These are phyloP conservation scores for Chlorodrepanis virens DNA, from an alignment of 2,113 vertebrate species.

Conservation along the genomic window DNA sequence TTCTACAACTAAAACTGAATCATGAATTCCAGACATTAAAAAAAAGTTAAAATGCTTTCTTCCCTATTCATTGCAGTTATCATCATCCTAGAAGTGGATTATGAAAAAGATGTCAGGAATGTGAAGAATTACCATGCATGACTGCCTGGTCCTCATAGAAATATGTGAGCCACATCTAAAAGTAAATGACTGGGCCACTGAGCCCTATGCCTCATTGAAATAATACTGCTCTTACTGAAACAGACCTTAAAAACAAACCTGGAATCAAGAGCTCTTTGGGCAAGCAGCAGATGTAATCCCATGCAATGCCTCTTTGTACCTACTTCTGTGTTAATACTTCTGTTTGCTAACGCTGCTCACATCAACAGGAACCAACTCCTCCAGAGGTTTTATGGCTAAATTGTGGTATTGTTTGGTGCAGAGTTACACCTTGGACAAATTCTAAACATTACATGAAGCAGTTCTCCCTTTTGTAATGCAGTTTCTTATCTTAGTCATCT, in stretches of 20 bases:
- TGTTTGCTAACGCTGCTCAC: background rate
- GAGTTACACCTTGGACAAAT: background rate
- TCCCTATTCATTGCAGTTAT: background rate
- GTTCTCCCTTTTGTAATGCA: background rate
- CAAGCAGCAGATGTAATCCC: background rate
- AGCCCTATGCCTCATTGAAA: background rate
- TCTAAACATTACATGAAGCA: background rate
- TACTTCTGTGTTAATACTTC: background rate
- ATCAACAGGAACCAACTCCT: background rate
- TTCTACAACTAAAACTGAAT: background rate
- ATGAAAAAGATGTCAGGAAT: constrained; percentile 60
- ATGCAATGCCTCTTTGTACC: background rate
- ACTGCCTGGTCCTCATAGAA: constrained; percentile 39
- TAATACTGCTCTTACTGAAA: background rate
- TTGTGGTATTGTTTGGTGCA: background rate
- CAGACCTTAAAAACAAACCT: background rate
- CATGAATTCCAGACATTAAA: background rate
- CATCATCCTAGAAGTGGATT: constrained; percentile 30
- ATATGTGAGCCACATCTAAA: constrained; percentile 28
- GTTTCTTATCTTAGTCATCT: background rate
- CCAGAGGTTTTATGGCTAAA: background rate
- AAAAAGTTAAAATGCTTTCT: background rate
- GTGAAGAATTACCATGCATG: constrained; percentile 46
- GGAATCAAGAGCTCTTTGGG: background rate
- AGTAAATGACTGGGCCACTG: background rate